phyloP scores from a whole-genome alignment of 2,113 vertebrate species.

The Vulpes lagopus region DNA sequence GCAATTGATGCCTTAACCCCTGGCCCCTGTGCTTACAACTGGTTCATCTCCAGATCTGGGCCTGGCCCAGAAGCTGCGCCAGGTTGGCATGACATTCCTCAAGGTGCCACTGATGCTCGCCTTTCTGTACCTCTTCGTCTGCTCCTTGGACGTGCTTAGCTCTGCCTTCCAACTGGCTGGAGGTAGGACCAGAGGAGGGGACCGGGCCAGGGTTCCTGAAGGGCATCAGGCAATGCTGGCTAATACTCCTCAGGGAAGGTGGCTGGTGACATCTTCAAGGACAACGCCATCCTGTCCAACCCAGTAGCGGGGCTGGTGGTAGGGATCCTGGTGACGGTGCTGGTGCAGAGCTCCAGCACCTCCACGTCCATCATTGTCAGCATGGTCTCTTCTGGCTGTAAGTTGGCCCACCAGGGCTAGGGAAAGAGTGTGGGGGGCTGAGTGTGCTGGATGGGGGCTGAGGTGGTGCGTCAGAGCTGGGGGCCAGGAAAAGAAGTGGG shows the following conservation, averaged over 20 bases:
- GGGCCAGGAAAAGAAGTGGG: neutral
- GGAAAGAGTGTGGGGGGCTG: neutral
- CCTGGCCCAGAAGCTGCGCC: neutral
- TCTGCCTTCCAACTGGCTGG: constrained; percentile 97
- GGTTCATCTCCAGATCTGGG: neutral
- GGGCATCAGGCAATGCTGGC: neutral
- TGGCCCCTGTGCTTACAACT: neutral
- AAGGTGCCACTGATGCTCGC: constrained; percentile 92
- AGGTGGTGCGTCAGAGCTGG: neutral
- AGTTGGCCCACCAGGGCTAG: constrained; percentile 80
- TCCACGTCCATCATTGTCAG: constrained; percentile 97
- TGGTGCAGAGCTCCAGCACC: constrained; percentile 97
- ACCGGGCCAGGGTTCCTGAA: neutral
- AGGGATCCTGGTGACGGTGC: constrained; percentile 94
- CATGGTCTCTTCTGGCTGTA: constrained; percentile 96
- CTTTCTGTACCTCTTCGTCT: constrained; percentile 95
- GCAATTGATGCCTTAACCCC: neutral
- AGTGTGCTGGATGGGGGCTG: no score
- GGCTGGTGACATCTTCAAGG: constrained; percentile 96
- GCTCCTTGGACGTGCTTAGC: constrained; percentile 96
- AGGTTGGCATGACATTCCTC: constrained; percentile 83
- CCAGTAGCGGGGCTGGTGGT: constrained; percentile 95
- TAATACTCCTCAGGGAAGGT: constrained; percentile 91
- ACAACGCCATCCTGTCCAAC: constrained; percentile 93
- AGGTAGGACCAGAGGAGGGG: constrained; percentile 84